Base-by-base conservation (phyloP, 2,113 vertebrate genomes). In the Manacus vitellinus region DNA sequence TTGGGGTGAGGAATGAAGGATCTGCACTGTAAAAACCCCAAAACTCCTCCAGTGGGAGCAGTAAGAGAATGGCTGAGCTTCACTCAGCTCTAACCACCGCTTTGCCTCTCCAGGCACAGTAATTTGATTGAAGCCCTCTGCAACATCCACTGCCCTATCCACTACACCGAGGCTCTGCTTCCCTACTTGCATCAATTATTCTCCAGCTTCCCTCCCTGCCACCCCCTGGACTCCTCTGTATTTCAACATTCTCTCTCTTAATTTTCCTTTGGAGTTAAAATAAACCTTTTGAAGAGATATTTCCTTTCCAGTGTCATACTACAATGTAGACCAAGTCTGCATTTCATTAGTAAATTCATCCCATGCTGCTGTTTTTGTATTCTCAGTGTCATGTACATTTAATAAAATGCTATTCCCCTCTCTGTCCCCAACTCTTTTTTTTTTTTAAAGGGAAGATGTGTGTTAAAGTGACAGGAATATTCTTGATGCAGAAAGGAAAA, bases 241-340 rank as follows among this genome's bases (percentile, higher is more conserved):
- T 89, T 94, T 72, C 62, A 87, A 65, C 52, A 85, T 92, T 94
- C 83, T 80, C 44, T 70, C 54, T 79, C 83, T 93, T 92, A 71
- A 92, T 96, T 84, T 89, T 92, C 54, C 63, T 94, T 92, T 91
- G 58, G 76, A 94, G 80, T 89, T 94, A 89, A 96, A 96, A 95
- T 68, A 96, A 96, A 95, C 44, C 83, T 85, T 96, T 94, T 94
- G 85, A 94, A 96, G 91, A 96, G 73, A 91, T 72, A 97, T 91
- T 96, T 97, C 94, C 94, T 95, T 96, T 91, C 94, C 76, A 91
- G 73, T 78, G 84, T 91, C 88, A 89, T 61, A 88, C 85, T 93
- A 71, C 88, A 95, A 82, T 75, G 54, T 12, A 81, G 92, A 88
- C 35, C 56, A 72, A 90, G 73, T 76, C 95, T 94, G 94, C 62